These are phyloP conservation scores for Molorchus minor DNA, from an alignment of 2,888 invertebrate genomes.

Conservation along the genomic window DNA sequence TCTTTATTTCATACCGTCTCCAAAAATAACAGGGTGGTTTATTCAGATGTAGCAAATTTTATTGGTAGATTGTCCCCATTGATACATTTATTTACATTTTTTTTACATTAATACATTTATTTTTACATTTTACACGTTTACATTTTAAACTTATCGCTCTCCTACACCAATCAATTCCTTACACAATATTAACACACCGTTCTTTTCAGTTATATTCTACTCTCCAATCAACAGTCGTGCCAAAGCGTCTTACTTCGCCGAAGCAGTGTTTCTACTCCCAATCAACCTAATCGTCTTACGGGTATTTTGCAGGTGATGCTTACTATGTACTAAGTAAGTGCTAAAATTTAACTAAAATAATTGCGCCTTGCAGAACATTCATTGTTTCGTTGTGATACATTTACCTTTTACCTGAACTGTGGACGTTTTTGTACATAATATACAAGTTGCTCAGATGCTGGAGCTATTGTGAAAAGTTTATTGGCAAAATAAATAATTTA, in stretches of 20 bases:
- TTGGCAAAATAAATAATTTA: conserved; percentile 19
- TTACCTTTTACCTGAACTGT: neutral
- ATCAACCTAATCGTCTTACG: neutral
- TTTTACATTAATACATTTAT: no score
- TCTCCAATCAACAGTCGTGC: neutral
- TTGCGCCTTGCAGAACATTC: neutral
- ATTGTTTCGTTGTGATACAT: neutral
- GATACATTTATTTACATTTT: no score
- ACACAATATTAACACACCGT: neutral
- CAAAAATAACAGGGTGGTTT: no score
- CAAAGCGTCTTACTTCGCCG: neutral
- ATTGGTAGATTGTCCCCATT: no score
- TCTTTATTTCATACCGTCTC: no score
- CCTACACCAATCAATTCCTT: no score
- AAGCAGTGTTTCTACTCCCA: neutral
- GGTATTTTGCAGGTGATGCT: neutral
- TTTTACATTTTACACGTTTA: no score
- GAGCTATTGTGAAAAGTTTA: conserved; percentile 18
- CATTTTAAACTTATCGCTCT: no score
- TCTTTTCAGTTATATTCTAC: neutral
- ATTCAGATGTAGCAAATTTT: no score
- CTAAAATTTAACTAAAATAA: neutral
- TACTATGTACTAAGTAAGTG: neutral
- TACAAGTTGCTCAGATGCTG: conserved; percentile 8
- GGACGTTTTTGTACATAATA: neutral